Evolutionary conservation across 2,888 invertebrate species (phyloP), one percentile per base, ranked within the genome.

Genomic region (Plebejus argus): DNA sequence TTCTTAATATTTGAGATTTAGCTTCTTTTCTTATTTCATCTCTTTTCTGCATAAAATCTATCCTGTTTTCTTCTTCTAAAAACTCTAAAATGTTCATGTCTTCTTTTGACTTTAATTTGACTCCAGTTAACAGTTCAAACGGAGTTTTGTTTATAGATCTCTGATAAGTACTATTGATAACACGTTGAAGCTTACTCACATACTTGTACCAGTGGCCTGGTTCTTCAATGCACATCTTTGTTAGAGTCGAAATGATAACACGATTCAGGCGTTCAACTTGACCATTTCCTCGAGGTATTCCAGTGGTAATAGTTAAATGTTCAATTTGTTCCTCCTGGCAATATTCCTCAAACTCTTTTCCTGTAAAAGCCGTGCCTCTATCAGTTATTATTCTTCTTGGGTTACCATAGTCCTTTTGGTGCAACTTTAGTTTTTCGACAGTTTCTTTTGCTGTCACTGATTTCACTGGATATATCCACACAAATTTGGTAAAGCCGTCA

Each of bases 401-500:
- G 79, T 86, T 86, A 10, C 88, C 89, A 83, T 89, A 90, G 5
- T 76, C 81, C 33, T 77, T 72, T 49, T 78, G 78, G 56, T 86
- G 85, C 1, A 79, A 45, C 6, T 79, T 77, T 3, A 87, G 72
- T 77, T 85, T 86, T 8, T 80, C 28, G 2, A 89, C 70, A 0
- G 83, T 85, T 76, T 91, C 87, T 35, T 80, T 81, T 1, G 83
- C 78, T 0, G 84, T 79, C 1, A 83, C 83, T 5, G 83, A 79
- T 77, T 87, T 87, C 0, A 83, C 83, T 1, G 88, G 87, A 76
- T 83, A 88, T 86, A 39, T 39, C 39, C 89, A 89, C 1, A 81
- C 82, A 82, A 87, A 88, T 76, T 89, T 89, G 0, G 86, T 86
- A 74, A 87, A 89, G 0, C 79, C 83, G 79, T 90, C 88, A 0